Conservation (phyloP, 2,113 vertebrate genomes). For the Vimba vimba region DNA sequence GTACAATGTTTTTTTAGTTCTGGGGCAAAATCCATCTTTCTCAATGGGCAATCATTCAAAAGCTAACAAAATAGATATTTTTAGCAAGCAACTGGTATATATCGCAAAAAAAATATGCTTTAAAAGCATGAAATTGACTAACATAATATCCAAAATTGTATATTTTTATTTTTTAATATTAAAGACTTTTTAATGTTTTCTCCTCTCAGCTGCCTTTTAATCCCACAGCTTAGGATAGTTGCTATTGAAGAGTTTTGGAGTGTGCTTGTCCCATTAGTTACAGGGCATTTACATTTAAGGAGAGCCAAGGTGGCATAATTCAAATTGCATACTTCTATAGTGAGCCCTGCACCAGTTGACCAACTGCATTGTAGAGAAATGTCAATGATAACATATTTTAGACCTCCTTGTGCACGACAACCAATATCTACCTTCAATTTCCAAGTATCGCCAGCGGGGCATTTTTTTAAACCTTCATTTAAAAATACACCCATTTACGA, state of each 20-base stretch:
- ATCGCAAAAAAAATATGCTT: background rate
- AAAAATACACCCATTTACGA: background rate
- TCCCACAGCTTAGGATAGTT: background rate
- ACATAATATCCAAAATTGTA: background rate
- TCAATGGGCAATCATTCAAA: background rate
- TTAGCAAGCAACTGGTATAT: background rate
- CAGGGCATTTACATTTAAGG: background rate
- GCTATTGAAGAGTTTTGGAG: background rate
- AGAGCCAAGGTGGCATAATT: background rate
- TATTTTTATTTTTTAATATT: background rate
- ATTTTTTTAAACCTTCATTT: slow-evolving; percentile 1
- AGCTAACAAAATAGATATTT: background rate
- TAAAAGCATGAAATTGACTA: background rate
- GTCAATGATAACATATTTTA: background rate
- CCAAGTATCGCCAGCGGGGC: background rate
- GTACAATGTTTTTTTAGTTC: no score
- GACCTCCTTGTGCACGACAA: background rate
- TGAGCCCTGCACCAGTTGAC: background rate
- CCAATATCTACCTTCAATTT: background rate
- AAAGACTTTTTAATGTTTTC: background rate
- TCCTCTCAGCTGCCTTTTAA: background rate
- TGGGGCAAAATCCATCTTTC: no score
- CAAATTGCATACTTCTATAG: background rate
- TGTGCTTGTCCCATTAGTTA: background rate
- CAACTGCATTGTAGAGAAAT: background rate